phyloP scores from a whole-genome alignment of 2,797 vertebrate species.

The Clarias fuscus region DNA sequence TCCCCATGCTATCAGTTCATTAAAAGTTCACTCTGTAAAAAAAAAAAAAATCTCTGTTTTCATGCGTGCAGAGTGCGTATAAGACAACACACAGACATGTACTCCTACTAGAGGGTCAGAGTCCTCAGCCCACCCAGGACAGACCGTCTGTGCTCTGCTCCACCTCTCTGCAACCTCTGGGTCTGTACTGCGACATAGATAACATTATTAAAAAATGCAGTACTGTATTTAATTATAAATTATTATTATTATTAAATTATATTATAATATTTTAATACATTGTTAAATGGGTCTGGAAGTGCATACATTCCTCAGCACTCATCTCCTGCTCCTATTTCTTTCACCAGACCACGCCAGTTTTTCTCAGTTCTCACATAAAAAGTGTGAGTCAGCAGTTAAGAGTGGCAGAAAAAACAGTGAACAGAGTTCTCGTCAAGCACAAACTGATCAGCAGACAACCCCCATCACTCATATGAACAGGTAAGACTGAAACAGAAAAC shows the following conservation, averaged over 20 bases:
- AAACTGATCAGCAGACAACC: slow-evolving; percentile 8
- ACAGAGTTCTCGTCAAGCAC: slow-evolving; percentile 25
- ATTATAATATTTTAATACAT: no score
- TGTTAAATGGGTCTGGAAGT: neutral
- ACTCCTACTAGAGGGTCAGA: slow-evolving; percentile 37
- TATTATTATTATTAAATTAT: no score
- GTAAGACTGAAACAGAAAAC: slow-evolving; percentile 28
- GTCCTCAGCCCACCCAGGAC: slow-evolving; percentile 44
- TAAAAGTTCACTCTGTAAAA: neutral
- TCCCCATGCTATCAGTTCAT: neutral
- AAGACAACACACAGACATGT: slow-evolving; percentile 40
- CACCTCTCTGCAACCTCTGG: slow-evolving; percentile 53
- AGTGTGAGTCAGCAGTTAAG: slow-evolving; percentile 25
- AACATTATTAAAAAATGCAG: no score
- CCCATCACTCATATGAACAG: slow-evolving; percentile 29
- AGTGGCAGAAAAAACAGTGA: slow-evolving; percentile 19
- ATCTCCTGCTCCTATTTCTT: neutral
- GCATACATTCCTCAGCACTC: neutral
- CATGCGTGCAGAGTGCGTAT: slow-evolving; percentile 40
- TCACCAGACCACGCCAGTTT: neutral
- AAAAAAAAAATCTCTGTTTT: slow-evolving; percentile 11
- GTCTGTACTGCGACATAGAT: slow-evolving; percentile 36
- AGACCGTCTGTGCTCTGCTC: slow-evolving; percentile 60
- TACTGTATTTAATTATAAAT: no score
- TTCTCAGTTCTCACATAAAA: slow-evolving; percentile 10